Evolutionary conservation across 2,888 invertebrate genomes (phyloP), one percentile per base, ranked within the genome.

Genomic region (Ochropleura leucogaster): DNA sequence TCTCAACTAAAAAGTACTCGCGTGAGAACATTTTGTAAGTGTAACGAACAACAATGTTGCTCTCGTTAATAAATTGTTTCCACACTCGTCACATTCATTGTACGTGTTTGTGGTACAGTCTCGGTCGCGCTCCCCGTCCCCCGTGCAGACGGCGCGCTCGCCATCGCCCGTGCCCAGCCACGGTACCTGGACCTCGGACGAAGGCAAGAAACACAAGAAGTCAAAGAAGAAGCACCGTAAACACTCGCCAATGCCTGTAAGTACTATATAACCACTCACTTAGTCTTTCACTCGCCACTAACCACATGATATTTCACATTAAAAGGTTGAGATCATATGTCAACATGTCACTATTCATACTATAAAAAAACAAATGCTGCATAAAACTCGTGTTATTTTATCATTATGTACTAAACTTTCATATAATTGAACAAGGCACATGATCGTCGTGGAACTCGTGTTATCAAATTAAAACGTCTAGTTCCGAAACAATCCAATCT

Each of bases 191-290:
- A 92, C 90, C 70, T 93, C 94, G 0, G 96, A 95, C 18, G 96
- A 96, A 30, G 92, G 86, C 4, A 93, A 92, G 81, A 94, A 94
- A 71, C 95, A 94, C 88, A 95, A 95, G 93, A 97, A 97, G 88
- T 84, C 94, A n/a, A 97, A 97, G 92, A 97, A 97, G 93, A 97
- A 96, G 87, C 97, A 97, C 82, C 97, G 97, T 85, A 97, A 97
- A 84, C 96, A 96, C 80, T 96, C 96, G 4, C 97, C 97, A 0
- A 90, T 95, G 62, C 95, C 95, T 82, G 95, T 94, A 73, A 85
- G 85, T 77, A 67, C 7, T n/a, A 16, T 30, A 59, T 59, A 16
- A 47, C 30, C 42, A n/a, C 5, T 69, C 16, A 10, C 16, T 16
- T n/a, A 68, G 4, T 14, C 20, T 20, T 53, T 46, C n/a, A 46